phyloP scores from a whole-genome alignment of 2,113 vertebrate species.

The Syrrhaptes paradoxus region DNA sequence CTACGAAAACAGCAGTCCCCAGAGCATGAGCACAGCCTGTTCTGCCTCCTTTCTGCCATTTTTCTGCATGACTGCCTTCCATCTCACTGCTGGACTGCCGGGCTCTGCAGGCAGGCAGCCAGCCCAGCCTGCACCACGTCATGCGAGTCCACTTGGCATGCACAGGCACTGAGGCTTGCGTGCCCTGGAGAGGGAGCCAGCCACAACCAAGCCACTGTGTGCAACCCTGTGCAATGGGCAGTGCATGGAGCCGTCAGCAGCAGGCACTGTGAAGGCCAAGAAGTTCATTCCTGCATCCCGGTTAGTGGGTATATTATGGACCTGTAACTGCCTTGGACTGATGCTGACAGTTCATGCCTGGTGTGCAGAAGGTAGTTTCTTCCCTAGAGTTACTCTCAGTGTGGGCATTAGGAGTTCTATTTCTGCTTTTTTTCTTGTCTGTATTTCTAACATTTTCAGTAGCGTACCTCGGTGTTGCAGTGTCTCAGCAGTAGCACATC shows the following conservation, averaged over 20 bases:
- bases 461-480: background rate
- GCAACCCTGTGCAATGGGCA: background rate
- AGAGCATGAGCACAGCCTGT: background rate
- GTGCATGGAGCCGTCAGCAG: background rate
- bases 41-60: background rate
- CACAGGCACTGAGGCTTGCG: rapidly evolving
- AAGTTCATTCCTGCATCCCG: background rate
- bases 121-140: rapidly evolving
- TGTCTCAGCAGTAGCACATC: background rate
- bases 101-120: too few species aligned
- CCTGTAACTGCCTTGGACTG: background rate
- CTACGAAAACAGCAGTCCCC: background rate
- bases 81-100: background rate
- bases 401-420: background rate
- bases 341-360: background rate
- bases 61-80: rapidly evolving
- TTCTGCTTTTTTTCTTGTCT: background rate
- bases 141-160: rapidly evolving
- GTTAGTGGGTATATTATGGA: background rate
- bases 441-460: background rate
- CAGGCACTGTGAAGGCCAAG: background rate
- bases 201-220: background rate
- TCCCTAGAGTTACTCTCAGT: background rate
- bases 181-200: background rate
- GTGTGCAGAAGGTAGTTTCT: background rate